Percentiles rank a stretch among this genome's conserved stretches.
phyloP scores from a whole-genome alignment of 37 sponge, comb jelly and placozoan genomes.

The Oscarella lobularis region DNA sequence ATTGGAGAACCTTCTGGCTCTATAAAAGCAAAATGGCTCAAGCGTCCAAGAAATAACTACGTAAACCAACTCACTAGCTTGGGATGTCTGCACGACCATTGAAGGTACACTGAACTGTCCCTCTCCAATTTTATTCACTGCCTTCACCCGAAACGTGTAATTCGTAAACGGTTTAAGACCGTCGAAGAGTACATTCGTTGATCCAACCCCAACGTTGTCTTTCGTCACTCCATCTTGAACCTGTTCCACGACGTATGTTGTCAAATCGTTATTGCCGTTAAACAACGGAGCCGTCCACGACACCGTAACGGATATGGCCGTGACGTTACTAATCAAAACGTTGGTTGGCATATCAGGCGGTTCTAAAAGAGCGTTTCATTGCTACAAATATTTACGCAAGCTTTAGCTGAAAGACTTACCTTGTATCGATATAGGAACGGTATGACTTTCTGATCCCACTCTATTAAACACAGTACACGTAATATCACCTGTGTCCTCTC shows the following conservation, averaged over 20 bases:
- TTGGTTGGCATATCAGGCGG: not conserved
- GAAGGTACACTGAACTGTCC: slow-evolving; percentile 5
- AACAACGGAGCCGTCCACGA: not conserved
- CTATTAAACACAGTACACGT: no score
- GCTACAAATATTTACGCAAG: no score
- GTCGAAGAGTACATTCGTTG: not conserved
- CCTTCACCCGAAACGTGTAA: not conserved
- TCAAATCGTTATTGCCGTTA: not conserved
- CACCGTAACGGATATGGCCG: not conserved
- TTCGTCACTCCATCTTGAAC: not conserved
- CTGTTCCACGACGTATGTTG: not conserved
- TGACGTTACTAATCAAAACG: not conserved
- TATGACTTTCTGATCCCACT: no score
- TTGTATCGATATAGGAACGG: not conserved
- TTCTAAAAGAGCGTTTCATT: slow-evolving; percentile 2
- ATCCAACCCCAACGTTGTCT: not conserved
- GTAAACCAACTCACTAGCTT: slow-evolving; percentile 51
- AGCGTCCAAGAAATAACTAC: slow-evolving; percentile 20
- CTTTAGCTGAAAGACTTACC: no score
- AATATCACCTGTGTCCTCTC: slow-evolving; percentile 33
- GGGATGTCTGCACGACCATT: slow-evolving; percentile 15
- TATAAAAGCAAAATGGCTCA: slow-evolving; percentile 1
- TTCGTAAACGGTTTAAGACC: not conserved
- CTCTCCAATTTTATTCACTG: not conserved
- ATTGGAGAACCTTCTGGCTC: not conserved